phyloP scores from a whole-genome alignment of 2,113 vertebrate species.

The Felis catus region DNA sequence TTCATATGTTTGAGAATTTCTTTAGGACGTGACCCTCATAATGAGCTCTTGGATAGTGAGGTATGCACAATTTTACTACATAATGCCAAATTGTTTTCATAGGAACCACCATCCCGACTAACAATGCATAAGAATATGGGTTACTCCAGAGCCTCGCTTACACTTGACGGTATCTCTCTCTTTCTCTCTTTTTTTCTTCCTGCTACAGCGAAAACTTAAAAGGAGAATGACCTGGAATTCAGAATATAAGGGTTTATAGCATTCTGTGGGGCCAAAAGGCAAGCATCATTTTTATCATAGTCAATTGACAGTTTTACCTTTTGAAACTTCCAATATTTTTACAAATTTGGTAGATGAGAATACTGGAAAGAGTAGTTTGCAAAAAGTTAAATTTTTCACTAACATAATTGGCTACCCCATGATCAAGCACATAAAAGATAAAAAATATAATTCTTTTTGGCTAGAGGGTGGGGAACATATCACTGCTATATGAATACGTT shows the following conservation, averaged over 20 bases:
- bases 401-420: not conserved
- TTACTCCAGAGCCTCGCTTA: slow-evolving; percentile 6
- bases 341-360: not conserved
- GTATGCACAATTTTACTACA: not conserved
- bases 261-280: not conserved
- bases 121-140: not conserved
- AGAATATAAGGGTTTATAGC: not conserved
- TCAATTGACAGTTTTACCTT: slow-evolving; percentile 11
- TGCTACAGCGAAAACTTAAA: not conserved
- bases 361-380: not conserved
- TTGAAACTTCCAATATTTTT: not conserved
- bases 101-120: not conserved
- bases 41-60: not conserved
- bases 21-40: not conserved
- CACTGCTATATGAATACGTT: not conserved
- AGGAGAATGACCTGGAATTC: not conserved
- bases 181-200: not conserved
- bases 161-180: not conserved
- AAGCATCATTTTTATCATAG: not conserved
- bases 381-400: not conserved
- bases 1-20: not conserved
- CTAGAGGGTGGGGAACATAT: not conserved
- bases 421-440: not conserved
- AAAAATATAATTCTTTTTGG: not conserved
- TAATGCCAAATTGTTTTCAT: not conserved